These are phyloP conservation scores for Idaea straminata DNA, from an alignment of 2,888 invertebrate genomes.

Conservation along the genomic window DNA sequence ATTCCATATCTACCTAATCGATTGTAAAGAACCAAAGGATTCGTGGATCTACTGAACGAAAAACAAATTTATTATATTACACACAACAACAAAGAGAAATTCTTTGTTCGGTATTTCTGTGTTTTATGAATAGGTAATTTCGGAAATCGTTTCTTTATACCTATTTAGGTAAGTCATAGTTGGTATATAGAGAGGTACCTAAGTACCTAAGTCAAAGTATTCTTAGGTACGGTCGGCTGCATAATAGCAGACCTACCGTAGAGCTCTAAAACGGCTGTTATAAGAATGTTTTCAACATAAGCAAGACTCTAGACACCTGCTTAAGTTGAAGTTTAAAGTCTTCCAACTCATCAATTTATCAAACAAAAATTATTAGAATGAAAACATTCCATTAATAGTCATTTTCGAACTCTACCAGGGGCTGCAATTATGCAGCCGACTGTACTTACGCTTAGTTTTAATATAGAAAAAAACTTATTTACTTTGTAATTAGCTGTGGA, in stretches of 20 bases:
- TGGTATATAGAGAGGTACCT: too few relatives aligned
- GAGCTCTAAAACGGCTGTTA: too few relatives aligned
- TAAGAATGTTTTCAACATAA: too few relatives aligned
- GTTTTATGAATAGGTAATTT: background rate
- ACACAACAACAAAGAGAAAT: background rate
- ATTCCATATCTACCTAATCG: background rate
- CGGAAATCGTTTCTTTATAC: background rate
- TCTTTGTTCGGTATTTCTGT: background rate
- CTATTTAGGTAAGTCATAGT: background rate
- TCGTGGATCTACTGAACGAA: background rate
- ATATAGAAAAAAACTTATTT: background rate
- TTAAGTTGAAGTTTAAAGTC: too few relatives aligned
- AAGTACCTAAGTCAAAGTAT: too few relatives aligned
- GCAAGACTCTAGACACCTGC: too few relatives aligned
- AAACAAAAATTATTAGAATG: too few relatives aligned
- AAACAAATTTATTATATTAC: conserved; percentile 6
- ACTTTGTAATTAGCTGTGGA: conserved; percentile 10
- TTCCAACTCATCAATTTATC: too few relatives aligned
- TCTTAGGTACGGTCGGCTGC: background rate
- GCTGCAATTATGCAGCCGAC: too few relatives aligned
- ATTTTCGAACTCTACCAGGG: too few relatives aligned
- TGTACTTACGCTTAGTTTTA: background rate
- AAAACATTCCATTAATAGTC: too few relatives aligned
- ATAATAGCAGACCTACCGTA: too few relatives aligned
- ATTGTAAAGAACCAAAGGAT: background rate